phyloP scores from a whole-genome alignment of 2,888 invertebrate genomes.

The Conchocele bisecta region DNA sequence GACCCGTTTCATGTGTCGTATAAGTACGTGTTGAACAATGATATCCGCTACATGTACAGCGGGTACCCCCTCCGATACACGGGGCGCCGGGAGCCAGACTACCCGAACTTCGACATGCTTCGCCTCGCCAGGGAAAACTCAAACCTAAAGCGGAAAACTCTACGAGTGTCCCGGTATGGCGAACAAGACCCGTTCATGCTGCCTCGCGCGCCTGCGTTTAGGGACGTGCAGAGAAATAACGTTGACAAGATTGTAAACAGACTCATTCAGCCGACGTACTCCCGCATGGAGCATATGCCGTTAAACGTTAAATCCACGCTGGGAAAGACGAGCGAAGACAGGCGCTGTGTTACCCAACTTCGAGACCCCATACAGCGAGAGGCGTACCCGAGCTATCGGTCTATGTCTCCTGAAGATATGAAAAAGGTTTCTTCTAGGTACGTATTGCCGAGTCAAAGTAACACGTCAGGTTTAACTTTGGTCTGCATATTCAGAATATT shows the following conservation, averaged over 20 bases:
- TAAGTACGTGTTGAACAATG: constrained; percentile 63
- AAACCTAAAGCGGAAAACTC: constrained; percentile 53
- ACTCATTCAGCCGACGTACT: constrained; percentile 50
- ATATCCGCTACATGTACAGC: constrained; percentile 66
- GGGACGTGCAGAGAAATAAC: constrained; percentile 50
- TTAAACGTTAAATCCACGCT: constrained; percentile 28
- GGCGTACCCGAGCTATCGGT: constrained; percentile 60
- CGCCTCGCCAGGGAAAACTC: constrained; percentile 61
- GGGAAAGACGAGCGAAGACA: constrained; percentile 47
- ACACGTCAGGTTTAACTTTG: too few species aligned
- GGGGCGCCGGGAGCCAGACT: constrained; percentile 60
- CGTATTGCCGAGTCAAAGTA: too few species aligned
- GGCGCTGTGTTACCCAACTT: constrained; percentile 53
- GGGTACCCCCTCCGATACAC: constrained; percentile 57
- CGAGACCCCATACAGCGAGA: constrained; percentile 62
- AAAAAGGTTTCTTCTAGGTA: constrained; percentile 45
- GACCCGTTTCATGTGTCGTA: constrained; percentile 65
- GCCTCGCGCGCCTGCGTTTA: constrained; percentile 62
- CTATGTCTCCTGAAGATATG: constrained; percentile 58
- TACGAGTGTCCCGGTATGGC: constrained; percentile 47
- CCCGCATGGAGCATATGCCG: constrained; percentile 30
- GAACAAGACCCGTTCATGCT: constrained; percentile 55
- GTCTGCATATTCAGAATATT: too few species aligned
- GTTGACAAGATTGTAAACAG: constrained; percentile 55
- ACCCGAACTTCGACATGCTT: constrained; percentile 69